Evolutionary conservation across 1,140 invertebrate species (phyloP), one percentile per base, ranked within the genome.

Genomic region (Drosophila pseudoobscura): DNA sequence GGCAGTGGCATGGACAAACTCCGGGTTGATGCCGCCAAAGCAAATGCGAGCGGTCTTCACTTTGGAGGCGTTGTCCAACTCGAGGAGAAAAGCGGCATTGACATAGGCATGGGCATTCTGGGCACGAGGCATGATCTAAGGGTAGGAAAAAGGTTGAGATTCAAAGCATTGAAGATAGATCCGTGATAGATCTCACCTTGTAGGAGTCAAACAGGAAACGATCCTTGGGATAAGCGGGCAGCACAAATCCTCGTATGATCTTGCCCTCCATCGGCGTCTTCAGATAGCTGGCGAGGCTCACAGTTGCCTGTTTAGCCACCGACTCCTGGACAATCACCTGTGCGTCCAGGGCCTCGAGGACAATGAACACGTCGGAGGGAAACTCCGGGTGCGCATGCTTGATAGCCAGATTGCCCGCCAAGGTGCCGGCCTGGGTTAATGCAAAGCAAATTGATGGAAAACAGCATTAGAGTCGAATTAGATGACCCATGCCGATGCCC

Each of bases 81-180:
- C 93, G 31, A 96, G 93, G 0, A 95, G 91, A 85, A 98, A 97
- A 6, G 95, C 96, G 9, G 95, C 96, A 89, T 97, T 97, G 0
- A 98, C 95, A 75, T 95, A 94, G 0, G 96, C 96, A 84, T 97
- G 96, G 0, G 96, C 94, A 90, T 97, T 97, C 92, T 96, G 96
- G 4, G 94, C 94, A 66, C 96, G 93, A 0, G 95, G 94, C 94
- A 96, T 96, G 64, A 97, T 94, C 95, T 96, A 66, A 35, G 78
- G 1, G 5, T 13, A 13, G 35, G 2, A 0, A 17, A 22, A 2
- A 0, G 41, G 0, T 17, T 8, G 17, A 22, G 7, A 29, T 22
- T 29, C 9, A 26, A 15, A 13, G 3, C 31, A 1, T 11, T 0
- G 1, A 39, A 39, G 8, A 11, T 35, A 31, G 29, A 31, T 39